Base-by-base conservation (phyloP, 1,140 invertebrate genomes). In the Orchestia grillus region DNA sequence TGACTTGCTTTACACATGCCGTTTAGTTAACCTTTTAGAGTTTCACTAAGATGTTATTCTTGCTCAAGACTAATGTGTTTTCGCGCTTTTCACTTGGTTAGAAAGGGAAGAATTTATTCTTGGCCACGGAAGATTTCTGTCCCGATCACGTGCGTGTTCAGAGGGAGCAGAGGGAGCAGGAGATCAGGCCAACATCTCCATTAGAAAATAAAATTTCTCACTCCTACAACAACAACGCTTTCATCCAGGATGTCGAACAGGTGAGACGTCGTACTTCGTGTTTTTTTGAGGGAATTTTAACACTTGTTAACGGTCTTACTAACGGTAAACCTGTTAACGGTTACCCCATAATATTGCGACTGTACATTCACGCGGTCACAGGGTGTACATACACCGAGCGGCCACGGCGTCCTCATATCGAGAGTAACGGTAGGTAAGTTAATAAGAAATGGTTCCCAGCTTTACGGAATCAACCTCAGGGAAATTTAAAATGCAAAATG, bases 221-320 rank as follows among this genome's bases (percentile, higher is more conserved):
- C 62, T 96, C 96, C 0, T 96, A 96, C 62, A 96, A 96, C 44
- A 96, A 96, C 53, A 96, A 96, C 11, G 96, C 96, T 15, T 96
- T 95, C 45, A 62, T n/a, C 3, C 44, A 95, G 11, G 95, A 62
- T 28, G 62, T 77, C 62, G 28, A 23, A 23, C 1, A 77, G 62
- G 62, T 77, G 15, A 77, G 62, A 77, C 47, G 6, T 53, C 47
- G 6, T n/a, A n/a, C n/a, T n/a, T n/a, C n/a, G n/a, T n/a, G n/a
- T n/a, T n/a, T n/a, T n/a, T n/a, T n/a, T n/a, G n/a, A n/a, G n/a
- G n/a, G n/a, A n/a, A n/a, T n/a, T n/a, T n/a, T n/a, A n/a, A n/a
- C n/a, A n/a, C n/a, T n/a, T n/a, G n/a, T n/a, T n/a, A n/a, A n/a
- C n/a, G n/a, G n/a, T n/a, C n/a, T n/a, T n/a, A n/a, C n/a, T n/a